phyloP scores from a whole-genome alignment of 2,888 invertebrate species.

The Prosapia bicincta region DNA sequence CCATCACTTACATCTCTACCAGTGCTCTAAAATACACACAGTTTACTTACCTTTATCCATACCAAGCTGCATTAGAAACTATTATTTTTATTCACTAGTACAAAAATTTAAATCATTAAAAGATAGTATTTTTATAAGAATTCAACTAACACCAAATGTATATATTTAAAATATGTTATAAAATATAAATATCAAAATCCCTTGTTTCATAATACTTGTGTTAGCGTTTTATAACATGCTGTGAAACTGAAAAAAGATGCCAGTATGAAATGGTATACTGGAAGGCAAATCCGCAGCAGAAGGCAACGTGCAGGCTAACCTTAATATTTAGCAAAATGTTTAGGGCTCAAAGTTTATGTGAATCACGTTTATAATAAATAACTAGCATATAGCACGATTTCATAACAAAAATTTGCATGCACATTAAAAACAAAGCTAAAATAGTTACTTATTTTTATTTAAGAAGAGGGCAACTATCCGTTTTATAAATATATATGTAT shows the following conservation, averaged over 20 bases:
- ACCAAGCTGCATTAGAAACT: neutral
- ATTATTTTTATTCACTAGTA: neutral
- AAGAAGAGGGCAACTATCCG: too few species aligned
- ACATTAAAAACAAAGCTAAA: too few species aligned
- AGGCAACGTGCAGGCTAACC: constrained; percentile 28
- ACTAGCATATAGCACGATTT: too few species aligned
- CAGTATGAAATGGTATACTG: constrained; percentile 20
- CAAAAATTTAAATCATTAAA: neutral
- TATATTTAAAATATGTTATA: neutral
- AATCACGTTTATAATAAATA: too few species aligned
- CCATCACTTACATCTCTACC: constrained; percentile 16
- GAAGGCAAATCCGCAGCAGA: constrained; percentile 26
- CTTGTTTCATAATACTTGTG: neutral
- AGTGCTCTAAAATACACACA: constrained; percentile 13
- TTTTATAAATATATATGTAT: too few species aligned
- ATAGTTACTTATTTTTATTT: too few species aligned
- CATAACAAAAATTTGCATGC: too few species aligned
- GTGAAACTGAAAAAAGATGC: constrained; percentile 4
- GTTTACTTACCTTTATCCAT: neutral
- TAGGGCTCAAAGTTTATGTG: neutral
- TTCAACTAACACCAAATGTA: neutral
- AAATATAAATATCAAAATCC: neutral
- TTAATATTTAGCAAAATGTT: neutral
- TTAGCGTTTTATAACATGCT: constrained; percentile 15
- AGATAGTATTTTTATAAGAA: neutral